Percentiles rank a stretch among this genome's conserved stretches.
Conservation (phyloP, 2,113 vertebrate species). For the Melanerpes formicivorus region DNA sequence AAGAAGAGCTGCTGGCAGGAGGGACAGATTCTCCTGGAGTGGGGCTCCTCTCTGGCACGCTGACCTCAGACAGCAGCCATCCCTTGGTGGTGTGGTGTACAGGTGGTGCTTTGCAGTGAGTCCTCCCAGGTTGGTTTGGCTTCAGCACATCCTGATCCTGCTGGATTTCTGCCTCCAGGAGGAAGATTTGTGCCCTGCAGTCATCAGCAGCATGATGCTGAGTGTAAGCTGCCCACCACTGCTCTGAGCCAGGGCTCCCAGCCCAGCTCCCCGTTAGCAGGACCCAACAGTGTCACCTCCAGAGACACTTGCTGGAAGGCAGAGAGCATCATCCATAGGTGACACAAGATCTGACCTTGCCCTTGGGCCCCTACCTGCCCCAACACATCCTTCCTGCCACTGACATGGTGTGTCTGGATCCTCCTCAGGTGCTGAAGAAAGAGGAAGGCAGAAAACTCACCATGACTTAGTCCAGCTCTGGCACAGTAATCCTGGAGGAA, state of each 20-base stretch:
- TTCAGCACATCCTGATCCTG: neutral
- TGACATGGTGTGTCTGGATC: neutral
- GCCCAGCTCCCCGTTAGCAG: neutral
- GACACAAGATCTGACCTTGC: neutral
- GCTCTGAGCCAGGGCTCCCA: neutral
- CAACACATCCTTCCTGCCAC: neutral
- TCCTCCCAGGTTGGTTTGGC: neutral
- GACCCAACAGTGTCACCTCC: neutral
- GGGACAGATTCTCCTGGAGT: neutral
- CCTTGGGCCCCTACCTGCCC: neutral
- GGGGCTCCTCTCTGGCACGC: neutral
- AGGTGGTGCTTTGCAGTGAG: neutral
- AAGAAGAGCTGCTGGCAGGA: neutral
- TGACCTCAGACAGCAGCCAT: too few relatives aligned
- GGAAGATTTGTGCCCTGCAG: neutral
- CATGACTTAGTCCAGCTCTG: rapidly evolving
- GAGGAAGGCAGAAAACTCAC: neutral
- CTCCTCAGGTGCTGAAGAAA: neutral
- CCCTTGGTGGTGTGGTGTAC: too few relatives aligned
- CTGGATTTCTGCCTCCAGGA: neutral
- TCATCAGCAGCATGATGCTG: neutral
- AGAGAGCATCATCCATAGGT: neutral
- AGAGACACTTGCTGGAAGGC: neutral
- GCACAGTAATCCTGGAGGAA: neutral
- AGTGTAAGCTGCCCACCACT: rapidly evolving